A percentile compares a stretch with the other conserved stretches of the same genome.
phyloP scores from a whole-genome alignment of 2,113 vertebrate species.

The Heterochromis multidens region DNA sequence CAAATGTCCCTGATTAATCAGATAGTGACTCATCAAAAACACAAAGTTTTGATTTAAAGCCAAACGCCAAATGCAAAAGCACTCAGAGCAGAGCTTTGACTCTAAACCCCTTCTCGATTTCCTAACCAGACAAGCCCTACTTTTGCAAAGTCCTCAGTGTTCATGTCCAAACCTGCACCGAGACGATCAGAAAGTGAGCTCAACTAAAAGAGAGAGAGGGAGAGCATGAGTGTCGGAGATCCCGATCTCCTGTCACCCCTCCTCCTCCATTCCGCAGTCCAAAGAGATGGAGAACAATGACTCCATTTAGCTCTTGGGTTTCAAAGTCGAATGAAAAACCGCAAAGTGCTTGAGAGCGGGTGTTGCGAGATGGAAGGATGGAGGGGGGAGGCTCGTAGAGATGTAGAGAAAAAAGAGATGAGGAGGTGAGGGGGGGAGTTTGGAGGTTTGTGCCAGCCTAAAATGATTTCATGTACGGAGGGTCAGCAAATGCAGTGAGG shows the following conservation, averaged over 20 bases:
- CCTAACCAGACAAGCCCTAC: constrained; percentile 18
- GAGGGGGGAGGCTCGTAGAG: not conserved
- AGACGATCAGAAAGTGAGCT: constrained; percentile 9
- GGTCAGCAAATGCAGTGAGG: constrained; percentile 7
- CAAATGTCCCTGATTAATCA: constrained; percentile 10
- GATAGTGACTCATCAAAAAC: not conserved
- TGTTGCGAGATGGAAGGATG: constrained; percentile 20
- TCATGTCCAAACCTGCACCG: constrained; percentile 43
- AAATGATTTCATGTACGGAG: not conserved
- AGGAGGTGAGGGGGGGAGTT: not conserved
- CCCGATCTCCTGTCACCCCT: constrained; percentile 22
- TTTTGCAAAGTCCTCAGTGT: not conserved
- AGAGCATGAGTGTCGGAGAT: constrained; percentile 19
- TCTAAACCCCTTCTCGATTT: not conserved
- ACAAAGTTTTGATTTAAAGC: not conserved
- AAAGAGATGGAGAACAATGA: constrained; percentile 63
- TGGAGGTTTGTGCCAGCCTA: not conserved
- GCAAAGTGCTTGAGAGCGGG: constrained; percentile 40
- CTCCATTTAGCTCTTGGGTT: constrained; percentile 70
- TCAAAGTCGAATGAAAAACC: constrained; percentile 61
- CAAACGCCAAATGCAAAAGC: not conserved
- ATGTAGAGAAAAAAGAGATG: not conserved
- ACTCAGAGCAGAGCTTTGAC: not conserved
- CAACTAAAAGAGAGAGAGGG: not conserved
- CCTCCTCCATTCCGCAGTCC: constrained; percentile 12